Percentiles rank a stretch among this genome's conserved stretches.
phyloP scores from a whole-genome alignment of 2,113 vertebrate species.

The Cacatua alba region DNA sequence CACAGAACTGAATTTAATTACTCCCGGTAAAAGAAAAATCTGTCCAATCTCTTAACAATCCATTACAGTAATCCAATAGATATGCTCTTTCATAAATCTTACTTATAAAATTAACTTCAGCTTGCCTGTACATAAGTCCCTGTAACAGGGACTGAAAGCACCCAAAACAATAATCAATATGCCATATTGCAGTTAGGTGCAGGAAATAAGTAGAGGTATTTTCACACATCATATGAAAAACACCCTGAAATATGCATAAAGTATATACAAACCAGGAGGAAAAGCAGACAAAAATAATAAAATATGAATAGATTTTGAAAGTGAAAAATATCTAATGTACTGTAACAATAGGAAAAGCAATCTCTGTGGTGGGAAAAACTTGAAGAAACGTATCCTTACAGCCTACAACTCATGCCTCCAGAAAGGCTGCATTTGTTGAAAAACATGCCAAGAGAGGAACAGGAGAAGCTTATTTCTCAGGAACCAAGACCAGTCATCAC shows the following conservation, averaged over 20 bases:
- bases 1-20: background rate
- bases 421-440: background rate
- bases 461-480: background rate
- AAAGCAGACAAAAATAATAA: slow-evolving; percentile 9
- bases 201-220: background rate
- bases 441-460: background rate
- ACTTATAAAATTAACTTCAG: background rate
- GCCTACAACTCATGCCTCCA: background rate
- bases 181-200: background rate
- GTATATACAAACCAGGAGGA: background rate
- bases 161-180: background rate
- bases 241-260: slow-evolving; percentile 20
- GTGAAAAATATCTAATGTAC: background rate
- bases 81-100: background rate
- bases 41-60: background rate
- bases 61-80: background rate
- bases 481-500: background rate
- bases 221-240: background rate
- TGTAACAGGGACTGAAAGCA: background rate
- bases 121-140: background rate
- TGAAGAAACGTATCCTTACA: background rate
- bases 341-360: background rate
- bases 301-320: background rate
- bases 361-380: background rate
- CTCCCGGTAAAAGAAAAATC: background rate